phyloP scores from a whole-genome alignment of 2,797 vertebrate species.

The Phaenicophaeus curvirostris region DNA sequence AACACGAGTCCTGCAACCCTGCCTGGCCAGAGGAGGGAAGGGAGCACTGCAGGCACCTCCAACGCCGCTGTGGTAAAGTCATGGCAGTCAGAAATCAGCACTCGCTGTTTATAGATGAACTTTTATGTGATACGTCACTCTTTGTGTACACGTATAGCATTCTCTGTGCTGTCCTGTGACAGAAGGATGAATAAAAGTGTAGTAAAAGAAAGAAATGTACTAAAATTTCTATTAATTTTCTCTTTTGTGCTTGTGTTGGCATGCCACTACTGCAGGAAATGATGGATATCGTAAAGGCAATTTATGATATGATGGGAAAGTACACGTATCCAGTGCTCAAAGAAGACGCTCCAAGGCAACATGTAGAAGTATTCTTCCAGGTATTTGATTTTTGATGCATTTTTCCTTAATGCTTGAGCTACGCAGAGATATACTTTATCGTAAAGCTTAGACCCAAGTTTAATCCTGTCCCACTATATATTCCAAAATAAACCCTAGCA shows the following conservation, averaged over 20 bases:
- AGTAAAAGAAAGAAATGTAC: not conserved
- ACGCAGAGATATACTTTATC: not conserved
- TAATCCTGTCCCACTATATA: not conserved
- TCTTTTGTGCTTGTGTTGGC: slow-evolving; percentile 3
- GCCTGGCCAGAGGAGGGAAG: not conserved
- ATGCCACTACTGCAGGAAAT: slow-evolving; percentile 84
- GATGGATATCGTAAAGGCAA: slow-evolving; percentile 96
- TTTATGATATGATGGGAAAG: slow-evolving; percentile 99
- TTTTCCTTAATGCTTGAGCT: not conserved
- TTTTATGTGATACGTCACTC: not conserved
- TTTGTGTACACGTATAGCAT: not conserved
- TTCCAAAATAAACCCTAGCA: not conserved
- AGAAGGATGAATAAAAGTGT: not conserved
- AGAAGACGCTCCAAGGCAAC: slow-evolving; percentile 93
- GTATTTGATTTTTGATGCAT: slow-evolving; percentile 61
- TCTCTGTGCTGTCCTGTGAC: not conserved
- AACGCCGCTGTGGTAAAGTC: fast-evolving
- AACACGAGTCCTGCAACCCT: not conserved
- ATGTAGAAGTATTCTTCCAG: slow-evolving; percentile 96
- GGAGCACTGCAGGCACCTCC: not conserved
- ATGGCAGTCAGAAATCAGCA: not conserved
- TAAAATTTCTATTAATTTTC: not conserved
- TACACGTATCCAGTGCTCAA: slow-evolving; percentile 95
- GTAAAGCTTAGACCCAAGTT: not conserved
- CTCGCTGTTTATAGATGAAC: not conserved